phyloP scores from a whole-genome alignment of 2,888 invertebrate genomes.

The Leptopilina myrica region DNA sequence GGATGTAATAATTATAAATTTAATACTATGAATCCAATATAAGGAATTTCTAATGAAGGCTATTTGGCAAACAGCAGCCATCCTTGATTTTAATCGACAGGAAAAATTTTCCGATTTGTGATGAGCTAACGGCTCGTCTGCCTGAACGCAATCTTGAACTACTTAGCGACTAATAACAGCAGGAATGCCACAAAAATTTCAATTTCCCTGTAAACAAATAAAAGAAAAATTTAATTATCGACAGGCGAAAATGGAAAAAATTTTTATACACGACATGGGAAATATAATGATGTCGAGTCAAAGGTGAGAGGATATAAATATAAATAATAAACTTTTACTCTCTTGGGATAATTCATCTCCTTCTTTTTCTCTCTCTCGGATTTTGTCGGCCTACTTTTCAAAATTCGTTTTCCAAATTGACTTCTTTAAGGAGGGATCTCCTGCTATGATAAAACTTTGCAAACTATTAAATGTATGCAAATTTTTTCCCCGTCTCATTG shows the following conservation, averaged over 20 bases:
- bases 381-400: slow-evolving; percentile 1
- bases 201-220: no score
- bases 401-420: slow-evolving; percentile 4
- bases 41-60: slow-evolving; percentile 5
- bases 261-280: no score
- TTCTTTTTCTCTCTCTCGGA: neutral
- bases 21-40: slow-evolving; percentile 2
- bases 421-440: slow-evolving; percentile 1
- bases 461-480: slow-evolving; percentile 6
- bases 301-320: neutral
- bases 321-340: neutral
- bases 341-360: neutral
- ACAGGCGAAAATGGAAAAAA: no score
- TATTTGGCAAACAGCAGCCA: neutral
- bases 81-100: slow-evolving; percentile 7
- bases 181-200: no score
- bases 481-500: neutral
- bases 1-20: neutral
- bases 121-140: neutral
- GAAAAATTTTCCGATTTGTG: neutral
- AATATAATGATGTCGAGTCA: neutral
- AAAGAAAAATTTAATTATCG: no score
- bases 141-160: slow-evolving; percentile 1
- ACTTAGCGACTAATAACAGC: neutral
- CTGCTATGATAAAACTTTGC: neutral